Evolutionary conservation across 2,113 vertebrate genomes (phyloP), one percentile per base, ranked within the genome.

Genomic region (Trogon melanurus): DNA sequence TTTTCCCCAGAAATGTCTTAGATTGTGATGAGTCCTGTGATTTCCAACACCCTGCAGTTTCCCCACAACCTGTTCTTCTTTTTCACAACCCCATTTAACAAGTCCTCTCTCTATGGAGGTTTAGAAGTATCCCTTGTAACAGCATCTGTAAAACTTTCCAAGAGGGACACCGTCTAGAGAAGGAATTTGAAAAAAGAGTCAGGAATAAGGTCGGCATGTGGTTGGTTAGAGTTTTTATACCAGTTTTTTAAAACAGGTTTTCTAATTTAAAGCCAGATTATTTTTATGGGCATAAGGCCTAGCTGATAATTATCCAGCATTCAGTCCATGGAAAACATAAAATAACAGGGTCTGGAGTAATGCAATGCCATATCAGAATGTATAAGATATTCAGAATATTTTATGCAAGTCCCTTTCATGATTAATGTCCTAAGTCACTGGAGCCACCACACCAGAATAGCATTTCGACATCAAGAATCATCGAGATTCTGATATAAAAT

Each of bases 131-230:
- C 29, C 14, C 19, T 70, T 66, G 29, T 8, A 85, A 34, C 7
- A 74, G 21, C n/a, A 7, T 84, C 34, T 48, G 53, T 60, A 65
- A 83, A 79, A 79, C 3, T 56, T 92, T 48, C 16, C 30, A 7
- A 6, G 15, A 75, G 18, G 47, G 93, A 30, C 38, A 58, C 22
- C 54, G 19, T 8, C 6, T 78, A 67, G 47, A 64, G n/a, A 84
- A 19, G 2, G 19, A 83, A 85, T 83, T 80, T 66, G 13, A 25
- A 83, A 50, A 73, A 74, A 78, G 13, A 0, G 0, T 60, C 7
- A n/a, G 30, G 66, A 82, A 54, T 75, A 75, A 1, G 1, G 23
- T 16, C 0, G 0, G 30, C 13, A 29, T 38, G 27, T 8, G 16
- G 5, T 53, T 5, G 3, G 25, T 38, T 69, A 64, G 26, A 69